Evolutionary conservation across 2,888 invertebrate species (phyloP), one percentile per base, ranked within the genome.

Genomic region (Lingula anatina): DNA sequence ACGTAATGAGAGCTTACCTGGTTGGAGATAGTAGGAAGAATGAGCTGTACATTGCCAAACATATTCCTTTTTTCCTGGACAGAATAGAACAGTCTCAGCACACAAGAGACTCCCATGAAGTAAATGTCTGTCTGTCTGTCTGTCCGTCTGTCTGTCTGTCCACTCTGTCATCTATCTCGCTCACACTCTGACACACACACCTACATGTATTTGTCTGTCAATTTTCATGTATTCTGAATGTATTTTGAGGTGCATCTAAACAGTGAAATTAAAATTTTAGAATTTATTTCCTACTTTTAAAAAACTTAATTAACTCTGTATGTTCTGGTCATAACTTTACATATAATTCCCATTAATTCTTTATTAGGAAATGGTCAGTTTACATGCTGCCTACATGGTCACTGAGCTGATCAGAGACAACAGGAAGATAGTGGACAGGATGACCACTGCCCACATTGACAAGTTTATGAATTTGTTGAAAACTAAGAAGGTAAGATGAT

Each of bases 371-470:
- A 63, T 64, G 44, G 68, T 72, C 49, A 74, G 75, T 0, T 53
- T 75, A 50, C 70, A 72, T 52, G 71, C 73, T 5, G 73, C 73
- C 2, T 69, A 70, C 55, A 75, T 75, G 75, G 68, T 70, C 23
- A 73, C 72, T 68, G 75, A 75, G 44, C 55, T 75, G 49, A 69
- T 75, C 36, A 59, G 69, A 49, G 73, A 75, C 62, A 75, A 75
- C 62, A 52, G 72, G 21, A 73, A 73, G 53, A 71, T 75, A 49
- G 73, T 75, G 25, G 73, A 74, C 62, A 58, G 75, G 48, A 72
- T 75, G 27, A 62, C 71, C 2, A 60, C 62, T 24, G 62, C 57
- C 21, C 67, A 75, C 56, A 75, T 75, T 35, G 63, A 73, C 58
- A 62, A 62, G 36, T 70, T 73, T 57, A 68, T 75, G 12, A 64